phyloP scores from a whole-genome alignment of 2,888 invertebrate genomes.

The Pseudolycoriella hygida region DNA sequence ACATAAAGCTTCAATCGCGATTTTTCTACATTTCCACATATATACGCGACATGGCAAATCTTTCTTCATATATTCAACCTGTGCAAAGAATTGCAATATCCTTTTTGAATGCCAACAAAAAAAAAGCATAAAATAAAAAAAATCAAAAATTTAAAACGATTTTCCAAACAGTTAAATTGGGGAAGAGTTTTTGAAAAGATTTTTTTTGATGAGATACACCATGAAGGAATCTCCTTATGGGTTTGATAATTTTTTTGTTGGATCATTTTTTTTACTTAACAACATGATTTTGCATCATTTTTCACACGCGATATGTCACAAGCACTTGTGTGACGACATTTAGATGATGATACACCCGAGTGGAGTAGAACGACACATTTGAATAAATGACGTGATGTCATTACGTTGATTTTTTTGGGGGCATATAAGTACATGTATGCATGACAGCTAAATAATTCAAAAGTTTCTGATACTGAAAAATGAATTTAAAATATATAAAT shows the following conservation, averaged over 20 bases:
- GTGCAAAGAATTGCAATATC: background rate
- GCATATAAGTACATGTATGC: too few species aligned
- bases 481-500: too few species aligned
- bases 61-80: background rate
- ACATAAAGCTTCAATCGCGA: background rate
- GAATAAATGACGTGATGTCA: conserved; percentile 8
- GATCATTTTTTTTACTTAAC: conserved; percentile 1
- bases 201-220: background rate
- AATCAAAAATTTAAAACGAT: background rate
- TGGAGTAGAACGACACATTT: background rate
- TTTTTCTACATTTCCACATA: too few species aligned
- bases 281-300: conserved; percentile 6
- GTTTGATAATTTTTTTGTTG: background rate
- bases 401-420: conserved; percentile 4
- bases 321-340: conserved; percentile 5
- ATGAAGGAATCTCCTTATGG: background rate
- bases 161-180: background rate
- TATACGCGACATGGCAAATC: too few species aligned
- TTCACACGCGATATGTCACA: conserved; percentile 8
- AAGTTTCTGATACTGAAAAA: conserved; percentile 4
- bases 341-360: background rate
- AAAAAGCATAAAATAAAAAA: too few species aligned
- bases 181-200: background rate
- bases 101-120: background rate
- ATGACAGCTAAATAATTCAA: conserved; percentile 7